A percentile compares a stretch with the other conserved stretches of the same genome.
These are phyloP conservation scores for Ceyx melanurus DNA, from an alignment of 2,113 vertebrate species.

Conservation along the genomic window DNA sequence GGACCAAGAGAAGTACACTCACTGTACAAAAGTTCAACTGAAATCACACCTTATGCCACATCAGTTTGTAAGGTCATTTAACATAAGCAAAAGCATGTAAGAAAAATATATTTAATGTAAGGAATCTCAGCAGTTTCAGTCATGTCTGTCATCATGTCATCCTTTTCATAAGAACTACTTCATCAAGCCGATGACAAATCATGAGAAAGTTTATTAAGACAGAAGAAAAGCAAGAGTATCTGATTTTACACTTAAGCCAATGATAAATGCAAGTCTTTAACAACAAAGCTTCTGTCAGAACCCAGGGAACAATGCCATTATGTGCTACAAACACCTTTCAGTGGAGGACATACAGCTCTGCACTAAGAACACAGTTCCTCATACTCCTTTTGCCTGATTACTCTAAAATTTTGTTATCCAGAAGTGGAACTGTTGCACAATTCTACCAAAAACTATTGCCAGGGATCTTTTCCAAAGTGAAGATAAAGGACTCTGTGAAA, in stretches of 20 bases:
- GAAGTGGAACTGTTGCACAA: not conserved
- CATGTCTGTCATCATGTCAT: not conserved
- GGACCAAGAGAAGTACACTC: not conserved
- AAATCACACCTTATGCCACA: not conserved
- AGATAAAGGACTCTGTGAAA: not conserved
- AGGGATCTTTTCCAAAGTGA: not conserved
- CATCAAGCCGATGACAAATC: conserved; percentile 9
- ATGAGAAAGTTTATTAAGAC: conserved; percentile 32
- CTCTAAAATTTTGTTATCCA: not conserved
- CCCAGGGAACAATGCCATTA: not conserved
- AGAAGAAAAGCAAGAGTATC: not conserved
- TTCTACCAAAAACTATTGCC: not conserved
- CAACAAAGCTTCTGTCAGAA: conserved; percentile 2
- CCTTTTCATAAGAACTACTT: not conserved
- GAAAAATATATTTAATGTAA: not conserved
- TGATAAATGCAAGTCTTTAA: not conserved
- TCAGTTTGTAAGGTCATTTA: not conserved
- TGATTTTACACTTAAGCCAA: not conserved
- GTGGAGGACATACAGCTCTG: not conserved
- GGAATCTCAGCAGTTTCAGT: not conserved
- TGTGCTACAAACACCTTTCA: not conserved
- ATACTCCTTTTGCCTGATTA: not conserved
- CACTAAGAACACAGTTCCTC: not conserved
- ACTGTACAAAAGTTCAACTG: not conserved
- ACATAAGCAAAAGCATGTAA: not conserved